phyloP scores from a whole-genome alignment of 2,113 vertebrate species.

The Oenanthe melanoleuca region DNA sequence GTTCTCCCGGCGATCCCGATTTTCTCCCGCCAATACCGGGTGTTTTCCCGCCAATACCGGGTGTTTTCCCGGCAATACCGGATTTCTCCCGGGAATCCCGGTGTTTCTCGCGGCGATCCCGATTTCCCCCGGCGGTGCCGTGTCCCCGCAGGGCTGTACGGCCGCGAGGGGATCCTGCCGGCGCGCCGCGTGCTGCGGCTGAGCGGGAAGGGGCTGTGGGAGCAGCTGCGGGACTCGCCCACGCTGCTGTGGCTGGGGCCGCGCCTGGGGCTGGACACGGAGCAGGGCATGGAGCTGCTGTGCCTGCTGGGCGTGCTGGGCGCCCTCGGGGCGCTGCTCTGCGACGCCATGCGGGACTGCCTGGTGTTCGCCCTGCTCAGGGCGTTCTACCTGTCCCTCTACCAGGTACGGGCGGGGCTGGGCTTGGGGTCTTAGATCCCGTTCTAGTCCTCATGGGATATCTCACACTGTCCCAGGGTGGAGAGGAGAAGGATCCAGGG shows the following conservation, averaged over 20 bases:
- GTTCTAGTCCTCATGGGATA: no score
- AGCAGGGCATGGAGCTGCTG: constrained; percentile 89
- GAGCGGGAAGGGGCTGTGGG: constrained; percentile 79
- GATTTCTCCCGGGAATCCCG: no score
- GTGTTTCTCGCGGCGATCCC: no score
- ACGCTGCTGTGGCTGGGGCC: constrained; percentile 90
- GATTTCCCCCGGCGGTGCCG: no score
- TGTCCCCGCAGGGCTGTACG: constrained; percentile 84
- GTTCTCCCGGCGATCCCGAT: no score
- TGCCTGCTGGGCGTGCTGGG: constrained; percentile 79
- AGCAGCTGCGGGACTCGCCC: constrained; percentile 82
- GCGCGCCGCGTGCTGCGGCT: constrained; percentile 81
- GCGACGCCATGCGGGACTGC: constrained; percentile 76
- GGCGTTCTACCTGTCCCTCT: constrained; percentile 83
- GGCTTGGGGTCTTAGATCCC: no score
- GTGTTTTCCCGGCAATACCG: no score
- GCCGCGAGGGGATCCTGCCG: constrained; percentile 86
- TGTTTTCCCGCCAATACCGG: no score
- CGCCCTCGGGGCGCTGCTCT: constrained; percentile 77
- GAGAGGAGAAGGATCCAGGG: no score
- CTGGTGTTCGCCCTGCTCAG: constrained; percentile 84
- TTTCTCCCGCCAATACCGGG: no score
- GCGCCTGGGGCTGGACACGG: constrained; percentile 84
- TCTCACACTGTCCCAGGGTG: background rate
- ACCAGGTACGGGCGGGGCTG: constrained; percentile 83